Percentiles rank a stretch among this genome's conserved stretches.
Conservation (phyloP, 2,888 invertebrate genomes). For the Plebejus melissa region DNA sequence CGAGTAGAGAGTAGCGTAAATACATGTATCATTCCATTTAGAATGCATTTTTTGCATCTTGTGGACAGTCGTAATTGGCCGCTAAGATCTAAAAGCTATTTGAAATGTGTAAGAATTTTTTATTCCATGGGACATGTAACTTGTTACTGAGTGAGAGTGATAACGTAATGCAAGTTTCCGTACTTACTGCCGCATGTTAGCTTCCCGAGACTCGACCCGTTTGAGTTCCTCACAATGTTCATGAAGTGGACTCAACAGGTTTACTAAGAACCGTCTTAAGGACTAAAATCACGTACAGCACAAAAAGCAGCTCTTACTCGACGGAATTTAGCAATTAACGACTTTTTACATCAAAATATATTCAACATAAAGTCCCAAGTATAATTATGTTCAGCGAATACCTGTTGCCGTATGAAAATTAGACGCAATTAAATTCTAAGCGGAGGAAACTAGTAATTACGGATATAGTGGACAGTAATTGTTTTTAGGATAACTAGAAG, state of each 20-base stretch:
- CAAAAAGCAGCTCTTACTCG: conserved; percentile 1
- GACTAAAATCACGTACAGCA: background rate
- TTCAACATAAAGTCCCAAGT: conserved; percentile 1
- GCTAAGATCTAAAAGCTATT: background rate
- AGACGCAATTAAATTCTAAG: conserved; percentile 6
- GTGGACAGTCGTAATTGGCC: background rate
- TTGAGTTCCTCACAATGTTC: background rate
- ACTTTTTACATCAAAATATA: conserved; percentile 13
- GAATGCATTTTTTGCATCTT: background rate
- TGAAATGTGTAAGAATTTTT: background rate
- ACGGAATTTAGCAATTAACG: background rate
- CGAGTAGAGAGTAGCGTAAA: too few relatives aligned
- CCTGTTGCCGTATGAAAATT: conserved; percentile 10
- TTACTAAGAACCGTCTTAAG: background rate
- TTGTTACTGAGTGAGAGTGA: conserved; percentile 21
- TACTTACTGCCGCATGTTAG: conserved; percentile 15
- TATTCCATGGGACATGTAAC: background rate
- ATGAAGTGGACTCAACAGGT: conserved; percentile 1
- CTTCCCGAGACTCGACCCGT: conserved; percentile 13
- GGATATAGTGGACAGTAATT: conserved; percentile 13
- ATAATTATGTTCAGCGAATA: conserved; percentile 22
- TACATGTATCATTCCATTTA: background rate
- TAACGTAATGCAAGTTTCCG: conserved; percentile 16
- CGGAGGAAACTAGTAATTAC: conserved; percentile 19
- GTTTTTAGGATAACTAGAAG: conserved; percentile 17